These are phyloP conservation scores for Synanthedon tipuliformis DNA, from an alignment of 2,888 invertebrate genomes.

Conservation along the genomic window DNA sequence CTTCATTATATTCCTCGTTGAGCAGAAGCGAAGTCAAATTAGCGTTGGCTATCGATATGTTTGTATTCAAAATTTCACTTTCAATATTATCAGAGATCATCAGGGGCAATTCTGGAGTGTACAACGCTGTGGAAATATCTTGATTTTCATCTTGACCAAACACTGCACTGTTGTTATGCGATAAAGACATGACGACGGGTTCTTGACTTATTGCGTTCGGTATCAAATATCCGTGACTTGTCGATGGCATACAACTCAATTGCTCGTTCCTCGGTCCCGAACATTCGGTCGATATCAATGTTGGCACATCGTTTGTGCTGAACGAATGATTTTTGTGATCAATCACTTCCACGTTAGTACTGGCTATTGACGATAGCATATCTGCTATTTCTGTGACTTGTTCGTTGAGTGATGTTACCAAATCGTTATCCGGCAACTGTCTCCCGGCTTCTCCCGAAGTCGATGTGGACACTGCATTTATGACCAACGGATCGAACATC, in stretches of 20 bases:
- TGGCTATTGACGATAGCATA: conserved; percentile 51
- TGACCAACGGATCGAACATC: conserved; percentile 63
- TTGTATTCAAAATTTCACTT: conserved; percentile 48
- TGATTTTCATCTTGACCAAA: conserved; percentile 47
- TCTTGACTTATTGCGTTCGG: conserved; percentile 73
- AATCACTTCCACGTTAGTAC: conserved; percentile 41
- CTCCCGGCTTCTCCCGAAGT: conserved; percentile 34
- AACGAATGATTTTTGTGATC: conserved; percentile 52
- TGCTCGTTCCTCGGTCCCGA: conserved; percentile 48
- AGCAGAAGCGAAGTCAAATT: conserved; percentile 70
- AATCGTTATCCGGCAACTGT: conserved; percentile 51
- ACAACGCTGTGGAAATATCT: conserved; percentile 27
- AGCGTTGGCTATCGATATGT: conserved; percentile 74
- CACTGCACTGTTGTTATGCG: conserved; percentile 58
- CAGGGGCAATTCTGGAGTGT: conserved; percentile 42
- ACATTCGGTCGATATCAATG: conserved; percentile 37
- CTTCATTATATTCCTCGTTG: conserved; percentile 55
- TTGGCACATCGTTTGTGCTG: conserved; percentile 57
- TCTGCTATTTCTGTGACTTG: conserved; percentile 65
- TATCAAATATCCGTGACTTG: conserved; percentile 73
- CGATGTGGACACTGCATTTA: conserved; percentile 44
- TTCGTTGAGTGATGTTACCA: conserved; percentile 61
- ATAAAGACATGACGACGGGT: conserved; percentile 62
- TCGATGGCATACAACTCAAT: conserved; percentile 69
- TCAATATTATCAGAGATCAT: conserved; percentile 57